These are phyloP conservation scores for Drosophila navojoa DNA, from an alignment of 1,140 invertebrate species.

Conservation along the genomic window DNA sequence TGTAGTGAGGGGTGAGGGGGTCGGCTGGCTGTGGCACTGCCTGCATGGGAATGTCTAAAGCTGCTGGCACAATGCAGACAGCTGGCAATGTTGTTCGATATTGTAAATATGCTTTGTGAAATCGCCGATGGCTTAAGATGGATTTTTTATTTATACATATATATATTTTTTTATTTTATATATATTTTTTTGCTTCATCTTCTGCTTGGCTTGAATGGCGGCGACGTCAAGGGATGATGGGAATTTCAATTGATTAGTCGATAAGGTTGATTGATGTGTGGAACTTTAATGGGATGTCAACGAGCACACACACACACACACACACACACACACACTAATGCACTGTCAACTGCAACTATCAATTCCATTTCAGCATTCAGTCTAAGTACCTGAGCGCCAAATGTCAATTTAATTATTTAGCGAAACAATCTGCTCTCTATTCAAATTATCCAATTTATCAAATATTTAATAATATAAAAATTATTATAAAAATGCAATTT, in stretches of 20 bases:
- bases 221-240: slow-evolving; percentile 11
- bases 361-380: not conserved
- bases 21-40: too few species aligned
- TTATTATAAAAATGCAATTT: too few species aligned
- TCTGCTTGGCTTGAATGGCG: slow-evolving; percentile 1
- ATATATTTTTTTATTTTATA: not conserved
- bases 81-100: slow-evolving; percentile 69
- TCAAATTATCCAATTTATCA: too few species aligned
- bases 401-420: not conserved
- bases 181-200: not conserved
- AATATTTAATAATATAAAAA: too few species aligned
- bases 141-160: slow-evolving; percentile 2
- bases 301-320: not conserved
- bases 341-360: slow-evolving; percentile 6
- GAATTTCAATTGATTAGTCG: slow-evolving; percentile 65
- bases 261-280: slow-evolving; percentile 63
- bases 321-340: not conserved
- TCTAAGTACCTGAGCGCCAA: too few species aligned
- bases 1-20: not conserved
- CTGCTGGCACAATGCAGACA: slow-evolving; percentile 60
- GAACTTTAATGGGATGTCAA: slow-evolving; percentile 11
- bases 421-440: too few species aligned
- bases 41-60: slow-evolving; percentile 64
- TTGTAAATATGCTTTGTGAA: slow-evolving; percentile 47
- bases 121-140: slow-evolving; percentile 48